Percentiles rank a stretch among this genome's conserved stretches.
These are phyloP conservation scores for Umimayanthus kanabou DNA, from an alignment of 92 coral and sea anemone species.

Conservation along the genomic window DNA sequence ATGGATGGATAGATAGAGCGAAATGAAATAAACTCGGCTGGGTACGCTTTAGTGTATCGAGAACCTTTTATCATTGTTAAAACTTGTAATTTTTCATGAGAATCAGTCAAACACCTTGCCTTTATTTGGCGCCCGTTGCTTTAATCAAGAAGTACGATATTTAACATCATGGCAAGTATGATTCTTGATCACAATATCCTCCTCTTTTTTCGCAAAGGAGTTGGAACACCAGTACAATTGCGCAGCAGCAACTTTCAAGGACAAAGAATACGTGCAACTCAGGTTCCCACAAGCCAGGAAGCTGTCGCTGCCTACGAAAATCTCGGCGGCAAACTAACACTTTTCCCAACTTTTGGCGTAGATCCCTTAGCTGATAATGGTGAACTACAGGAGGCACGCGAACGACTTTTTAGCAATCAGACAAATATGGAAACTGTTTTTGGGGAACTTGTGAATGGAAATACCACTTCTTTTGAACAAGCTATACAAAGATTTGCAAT, in stretches of 20 bases:
- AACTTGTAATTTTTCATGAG: no score
- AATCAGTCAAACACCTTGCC: no score
- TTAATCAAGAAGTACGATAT: no score
- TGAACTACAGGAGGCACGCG: constrained; percentile 22
- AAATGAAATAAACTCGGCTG: no score
- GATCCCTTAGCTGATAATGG: constrained; percentile 28
- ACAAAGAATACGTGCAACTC: constrained; percentile 7
- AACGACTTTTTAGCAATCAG: constrained; percentile 19
- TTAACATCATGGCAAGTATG: not conserved
- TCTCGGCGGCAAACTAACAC: constrained; percentile 34
- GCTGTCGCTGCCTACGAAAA: constrained; percentile 23
- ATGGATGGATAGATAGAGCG: no score
- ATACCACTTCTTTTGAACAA: constrained; percentile 22
- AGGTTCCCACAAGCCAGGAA: constrained; percentile 31
- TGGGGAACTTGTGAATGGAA: constrained; percentile 40
- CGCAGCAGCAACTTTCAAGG: constrained; percentile 30
- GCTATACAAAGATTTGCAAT: constrained; percentile 27
- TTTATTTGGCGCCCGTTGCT: no score
- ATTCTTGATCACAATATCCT: not conserved
- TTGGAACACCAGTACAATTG: constrained; percentile 42
- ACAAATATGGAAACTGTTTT: constrained; percentile 38
- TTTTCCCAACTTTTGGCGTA: constrained; percentile 31
- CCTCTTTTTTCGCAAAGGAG: constrained; percentile 13
- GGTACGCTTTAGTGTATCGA: no score
- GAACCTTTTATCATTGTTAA: no score